phyloP scores from a whole-genome alignment of 2,888 invertebrate genomes.

The Drosophila putrida region DNA sequence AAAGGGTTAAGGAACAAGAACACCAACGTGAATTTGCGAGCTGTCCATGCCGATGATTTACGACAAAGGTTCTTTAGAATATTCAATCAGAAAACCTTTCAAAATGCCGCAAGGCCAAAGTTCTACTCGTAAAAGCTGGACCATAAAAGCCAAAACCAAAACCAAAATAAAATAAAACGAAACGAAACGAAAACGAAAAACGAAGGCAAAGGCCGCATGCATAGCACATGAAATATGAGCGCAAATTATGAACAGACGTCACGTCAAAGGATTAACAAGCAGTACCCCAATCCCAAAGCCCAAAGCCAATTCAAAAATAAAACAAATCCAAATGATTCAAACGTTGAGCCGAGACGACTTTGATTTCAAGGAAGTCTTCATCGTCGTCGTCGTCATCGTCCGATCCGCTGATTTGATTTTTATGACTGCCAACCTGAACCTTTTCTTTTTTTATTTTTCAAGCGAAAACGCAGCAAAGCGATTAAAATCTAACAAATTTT shows the following conservation, averaged over 20 bases:
- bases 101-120: constrained; percentile 79
- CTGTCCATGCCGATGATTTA: constrained; percentile 65
- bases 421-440: constrained; percentile 55
- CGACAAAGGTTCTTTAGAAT: constrained; percentile 72
- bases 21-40: constrained; percentile 27
- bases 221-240: constrained; percentile 78
- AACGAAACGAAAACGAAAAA: constrained; percentile 18
- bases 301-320: constrained; percentile 23
- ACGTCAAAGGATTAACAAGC: constrained; percentile 82
- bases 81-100: constrained; percentile 75
- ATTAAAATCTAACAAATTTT: constrained; percentile 76
- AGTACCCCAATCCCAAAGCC: constrained; percentile 11
- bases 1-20: constrained; percentile 30
- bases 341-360: constrained; percentile 58
- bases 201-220: constrained; percentile 40
- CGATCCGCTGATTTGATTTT: constrained; percentile 65
- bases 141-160: constrained; percentile 48
- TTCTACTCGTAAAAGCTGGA: constrained; percentile 50
- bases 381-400: constrained; percentile 35
- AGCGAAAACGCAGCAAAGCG: constrained; percentile 62
- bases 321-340: constrained; percentile 65
- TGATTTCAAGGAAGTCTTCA: constrained; percentile 76
- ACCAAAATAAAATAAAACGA: constrained; percentile 1
- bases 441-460: constrained; percentile 43
- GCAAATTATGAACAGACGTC: constrained; percentile 79